These are phyloP conservation scores for Sesia bembeciformis DNA, from an alignment of 2,888 invertebrate species.

Conservation along the genomic window DNA sequence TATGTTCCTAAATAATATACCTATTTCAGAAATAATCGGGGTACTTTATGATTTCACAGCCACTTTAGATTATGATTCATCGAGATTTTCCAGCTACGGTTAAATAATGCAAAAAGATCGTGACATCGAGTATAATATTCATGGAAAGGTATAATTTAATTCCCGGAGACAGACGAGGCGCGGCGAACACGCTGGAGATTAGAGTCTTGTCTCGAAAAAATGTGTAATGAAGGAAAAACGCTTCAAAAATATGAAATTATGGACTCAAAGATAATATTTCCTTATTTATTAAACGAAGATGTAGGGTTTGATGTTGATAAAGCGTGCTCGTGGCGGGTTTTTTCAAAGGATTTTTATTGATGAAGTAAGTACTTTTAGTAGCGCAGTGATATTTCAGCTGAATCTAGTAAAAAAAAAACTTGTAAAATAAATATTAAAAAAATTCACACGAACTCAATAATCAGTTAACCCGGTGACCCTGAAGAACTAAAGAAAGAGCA, in stretches of 20 bases:
- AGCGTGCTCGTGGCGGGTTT: neutral
- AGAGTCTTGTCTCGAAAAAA: slow-evolving; percentile 51
- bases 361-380: neutral
- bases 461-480: too few species aligned
- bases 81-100: slow-evolving; percentile 18
- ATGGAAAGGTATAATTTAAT: slow-evolving; percentile 70
- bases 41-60: neutral
- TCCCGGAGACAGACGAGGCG: slow-evolving; percentile 46
- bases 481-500: too few species aligned
- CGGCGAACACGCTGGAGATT: slow-evolving; percentile 39
- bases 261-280: slow-evolving; percentile 39
- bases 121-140: slow-evolving; percentile 65
- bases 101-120: slow-evolving; percentile 50
- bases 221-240: slow-evolving; percentile 57
- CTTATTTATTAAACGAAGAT: slow-evolving; percentile 24
- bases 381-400: neutral
- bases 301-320: slow-evolving; percentile 4
- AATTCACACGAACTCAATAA: too few species aligned
- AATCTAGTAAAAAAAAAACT: too few species aligned
- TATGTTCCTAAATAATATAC: too few species aligned
- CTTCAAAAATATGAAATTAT: slow-evolving; percentile 56
- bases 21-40: too few species aligned
- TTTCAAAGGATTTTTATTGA: neutral
- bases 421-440: too few species aligned
- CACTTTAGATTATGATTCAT: slow-evolving; percentile 36